Evolutionary conservation across 2,113 vertebrate species (phyloP).

Genomic region (Passer montanus): DNA sequence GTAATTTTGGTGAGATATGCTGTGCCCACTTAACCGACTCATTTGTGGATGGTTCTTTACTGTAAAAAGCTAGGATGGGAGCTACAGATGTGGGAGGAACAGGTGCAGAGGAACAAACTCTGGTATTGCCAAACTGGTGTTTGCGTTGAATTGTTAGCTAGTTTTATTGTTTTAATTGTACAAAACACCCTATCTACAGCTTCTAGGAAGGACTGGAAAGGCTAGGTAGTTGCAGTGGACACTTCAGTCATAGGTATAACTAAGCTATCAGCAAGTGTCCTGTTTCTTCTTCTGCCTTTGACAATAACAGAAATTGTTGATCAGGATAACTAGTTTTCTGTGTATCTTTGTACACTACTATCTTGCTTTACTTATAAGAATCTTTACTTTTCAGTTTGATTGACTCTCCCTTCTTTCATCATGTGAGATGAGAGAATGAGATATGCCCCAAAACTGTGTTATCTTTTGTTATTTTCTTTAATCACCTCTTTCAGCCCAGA

Average conservation of each 20-base stretch:
- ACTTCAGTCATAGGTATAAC: not conserved
- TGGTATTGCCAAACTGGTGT: not conserved
- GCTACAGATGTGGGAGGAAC: not conserved
- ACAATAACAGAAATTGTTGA: not conserved
- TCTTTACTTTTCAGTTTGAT: not conserved
- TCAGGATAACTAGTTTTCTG: not conserved
- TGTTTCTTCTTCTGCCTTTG: not conserved
- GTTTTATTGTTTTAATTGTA: not conserved
- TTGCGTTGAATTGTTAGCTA: not conserved
- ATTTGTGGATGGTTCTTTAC: not conserved
- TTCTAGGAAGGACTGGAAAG: not conserved
- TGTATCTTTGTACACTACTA: not conserved
- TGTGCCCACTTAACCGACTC: not conserved
- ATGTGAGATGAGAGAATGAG: not conserved
- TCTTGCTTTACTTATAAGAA: not conserved
- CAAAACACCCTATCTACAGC: not conserved
- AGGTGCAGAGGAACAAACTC: not conserved
- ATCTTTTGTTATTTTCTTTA: not conserved
- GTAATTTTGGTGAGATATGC: not conserved
- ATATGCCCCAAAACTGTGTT: fast-evolving
- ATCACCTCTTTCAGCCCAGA: not conserved
- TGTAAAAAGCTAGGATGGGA: not conserved
- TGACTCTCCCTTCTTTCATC: not conserved
- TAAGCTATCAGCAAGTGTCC: not conserved
- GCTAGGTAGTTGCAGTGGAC: not conserved